These are phyloP conservation scores for Callyntrura sp. DNA, from an alignment of 2,888 invertebrate genomes.

Conservation along the genomic window DNA sequence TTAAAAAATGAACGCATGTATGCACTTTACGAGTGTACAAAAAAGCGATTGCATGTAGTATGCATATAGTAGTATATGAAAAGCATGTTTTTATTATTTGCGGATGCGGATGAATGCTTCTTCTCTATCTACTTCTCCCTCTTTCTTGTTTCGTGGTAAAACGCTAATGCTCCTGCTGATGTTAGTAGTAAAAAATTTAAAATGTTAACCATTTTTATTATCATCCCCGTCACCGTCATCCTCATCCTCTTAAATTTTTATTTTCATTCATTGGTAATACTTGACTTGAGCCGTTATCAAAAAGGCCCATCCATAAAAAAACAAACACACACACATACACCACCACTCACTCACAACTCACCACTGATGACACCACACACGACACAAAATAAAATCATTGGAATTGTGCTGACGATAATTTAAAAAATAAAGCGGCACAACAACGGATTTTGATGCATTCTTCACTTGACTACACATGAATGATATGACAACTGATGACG, in stretches of 20 bases:
- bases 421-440: conserved; percentile 2
- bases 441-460: conserved; percentile 39
- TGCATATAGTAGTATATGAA: not conserved
- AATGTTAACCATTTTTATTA: conserved; percentile 31
- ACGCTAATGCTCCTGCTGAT: not conserved
- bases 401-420: conserved; percentile 18
- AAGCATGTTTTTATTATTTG: conserved; percentile 42
- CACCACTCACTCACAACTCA: not conserved
- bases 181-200: not conserved
- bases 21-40: not conserved
- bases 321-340: not conserved
- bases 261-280: conserved; percentile 25
- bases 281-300: conserved; percentile 58
- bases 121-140: too few relatives aligned
- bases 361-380: not conserved
- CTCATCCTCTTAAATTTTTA: not conserved
- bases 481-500: not conserved
- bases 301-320: conserved; percentile 40
- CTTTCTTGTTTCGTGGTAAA: conserved; percentile 50
- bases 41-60: not conserved
- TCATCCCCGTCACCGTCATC: conserved; percentile 33
- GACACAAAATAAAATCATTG: conserved; percentile 6
- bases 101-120: conserved; percentile 70
- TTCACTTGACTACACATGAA: not conserved
- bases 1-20: not conserved